Base-by-base conservation (phyloP, 92 coral and sea anemone species). In the Desmophyllum pertusum region DNA sequence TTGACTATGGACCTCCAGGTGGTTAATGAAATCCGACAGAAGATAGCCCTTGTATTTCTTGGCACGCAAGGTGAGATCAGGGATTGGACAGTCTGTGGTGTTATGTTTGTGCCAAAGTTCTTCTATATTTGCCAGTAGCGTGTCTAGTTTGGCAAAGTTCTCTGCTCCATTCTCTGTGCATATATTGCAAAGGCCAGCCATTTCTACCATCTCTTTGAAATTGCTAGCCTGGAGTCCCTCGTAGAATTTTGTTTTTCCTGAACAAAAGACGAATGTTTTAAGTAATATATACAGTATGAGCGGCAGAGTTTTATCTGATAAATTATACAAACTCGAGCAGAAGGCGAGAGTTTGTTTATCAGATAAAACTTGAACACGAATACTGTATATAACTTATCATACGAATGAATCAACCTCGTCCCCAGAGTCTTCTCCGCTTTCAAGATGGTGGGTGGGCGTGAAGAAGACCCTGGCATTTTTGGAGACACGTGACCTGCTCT, bases 101-200 rank as follows among this genome's bases (percentile, higher is more conserved):
- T 70, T 70, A 17, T 70, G 14, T 70, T 45, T 70, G 29, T 39
- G 27, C 46, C 27, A 37, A 39, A 37, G 33, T 3, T 70, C 39
- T 64, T 64, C 70, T 1, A 64, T 1, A 1, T 18, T 64, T 6
- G 39, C 30, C 27, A 64, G 70, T 9, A 83, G 55, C 7, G 55
- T 39, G 31, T 65, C 39, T 5, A 84, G 29, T 75, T 46, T 84
- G 2, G 41, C 43, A 33, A 79, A 86, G 31, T 86, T 79, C 9
- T 55, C 41, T 11, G 79, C 89, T 21, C 85, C 89, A 72, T 70
- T 52, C 35, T 86, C 81, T 4, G 84, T 66, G 43, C 89, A 86
- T 27, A 79, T 79, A 65, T 79, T 86, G 64, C 89, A 86, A 4
- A 86, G 73, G 45, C 89, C 89, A 17, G 84, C 84, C 81, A 79